phyloP scores from a whole-genome alignment of 2,797 vertebrate species.

The Notolepis coatsorum region DNA sequence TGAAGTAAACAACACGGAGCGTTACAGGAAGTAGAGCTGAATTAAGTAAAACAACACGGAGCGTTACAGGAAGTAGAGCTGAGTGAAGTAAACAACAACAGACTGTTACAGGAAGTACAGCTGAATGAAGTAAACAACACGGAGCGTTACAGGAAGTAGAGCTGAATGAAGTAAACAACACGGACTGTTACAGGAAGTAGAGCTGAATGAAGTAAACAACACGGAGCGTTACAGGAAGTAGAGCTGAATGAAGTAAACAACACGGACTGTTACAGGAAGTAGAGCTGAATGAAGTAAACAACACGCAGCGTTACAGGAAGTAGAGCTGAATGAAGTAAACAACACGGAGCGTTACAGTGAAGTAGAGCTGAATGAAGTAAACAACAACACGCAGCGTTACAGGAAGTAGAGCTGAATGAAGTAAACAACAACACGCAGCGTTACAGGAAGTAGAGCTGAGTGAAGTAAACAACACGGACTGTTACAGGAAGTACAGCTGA shows the following conservation, averaged over 20 bases:
- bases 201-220: conserved; percentile 15
- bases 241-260: conserved; percentile 16
- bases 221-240: conserved; percentile 6
- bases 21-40: conserved; percentile 27
- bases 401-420: conserved; percentile 10
- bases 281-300: conserved; percentile 17
- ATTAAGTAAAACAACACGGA: too few species aligned
- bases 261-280: not conserved
- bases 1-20: conserved; percentile 28
- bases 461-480: conserved; percentile 11
- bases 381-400: not conserved
- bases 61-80: conserved; percentile 21
- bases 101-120: conserved; percentile 10
- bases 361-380: conserved; percentile 17
- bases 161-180: conserved; percentile 13
- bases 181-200: conserved; percentile 6
- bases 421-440: conserved; percentile 8
- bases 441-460: conserved; percentile 11
- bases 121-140: conserved; percentile 11
- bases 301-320: conserved; percentile 5
- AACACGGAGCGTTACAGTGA: not conserved
- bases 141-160: conserved; percentile 7
- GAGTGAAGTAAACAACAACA: conserved; percentile 20
- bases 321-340: conserved; percentile 15
- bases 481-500: conserved; percentile 8